Base-by-base conservation (phyloP, 2,888 invertebrate species). In the Euphydryas editha region DNA sequence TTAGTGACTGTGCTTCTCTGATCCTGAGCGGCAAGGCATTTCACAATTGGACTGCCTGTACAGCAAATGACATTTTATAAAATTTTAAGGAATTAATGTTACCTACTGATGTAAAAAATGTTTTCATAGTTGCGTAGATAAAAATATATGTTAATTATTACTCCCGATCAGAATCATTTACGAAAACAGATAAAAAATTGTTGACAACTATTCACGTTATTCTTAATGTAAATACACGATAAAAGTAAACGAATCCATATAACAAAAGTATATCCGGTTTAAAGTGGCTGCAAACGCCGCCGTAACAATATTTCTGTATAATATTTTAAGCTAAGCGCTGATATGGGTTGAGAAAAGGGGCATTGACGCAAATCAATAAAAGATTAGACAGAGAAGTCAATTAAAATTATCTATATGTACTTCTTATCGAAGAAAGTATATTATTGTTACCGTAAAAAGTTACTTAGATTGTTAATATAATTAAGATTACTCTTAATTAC, bases 361-460 rank as follows among this genome's bases (percentile, higher is more conserved):
- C 64, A 67, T 65, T 70, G 69, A 67, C 67, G 64, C 44, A 67
- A 67, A 62, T 62, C 60, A 10, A n/a, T 65, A 60, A 60, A 49
- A 47, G 15, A 39, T 55, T 59, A 61, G 20, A 8, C 15, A 39
- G 55, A 59, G 37, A 46, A 37, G 39, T 21, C 47, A 65, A 65
- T 60, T 60, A 65, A n/a, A 21, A 46, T 56, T 58, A 51, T 63
- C 42, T 51, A 39, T 57, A n/a, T n/a, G n/a, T 4, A 37, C 6
- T 13, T n/a, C 36, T 30, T 24, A 49, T 30, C 42, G 49, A 46
- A 42, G 63, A 58, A 63, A 58, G 58, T 58, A 49, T 17, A 30
- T 54, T 36, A 54, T 36, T n/a, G 6, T 54, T 3, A 6, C 2
- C 17, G 8, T 17, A 8, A 24, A 5, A 24, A 36, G 15, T 18